These are phyloP conservation scores for Psammodynastes pulverulentus DNA, from an alignment of 2,113 vertebrate genomes.

Conservation along the genomic window DNA sequence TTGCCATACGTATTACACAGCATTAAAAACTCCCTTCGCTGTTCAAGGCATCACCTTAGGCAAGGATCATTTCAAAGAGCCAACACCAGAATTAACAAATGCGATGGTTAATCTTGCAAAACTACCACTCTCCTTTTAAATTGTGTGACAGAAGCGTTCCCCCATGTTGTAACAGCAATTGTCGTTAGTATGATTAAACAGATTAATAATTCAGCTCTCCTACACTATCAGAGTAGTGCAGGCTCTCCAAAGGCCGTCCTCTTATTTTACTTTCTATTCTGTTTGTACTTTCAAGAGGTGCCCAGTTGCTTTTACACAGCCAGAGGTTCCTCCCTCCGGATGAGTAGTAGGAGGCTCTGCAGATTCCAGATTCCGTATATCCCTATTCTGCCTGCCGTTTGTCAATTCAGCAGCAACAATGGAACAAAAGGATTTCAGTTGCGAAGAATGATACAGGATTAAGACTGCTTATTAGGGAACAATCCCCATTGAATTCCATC, in stretches of 20 bases:
- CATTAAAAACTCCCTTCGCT: background rate
- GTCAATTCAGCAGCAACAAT: background rate
- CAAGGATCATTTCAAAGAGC: background rate
- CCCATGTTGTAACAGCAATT: background rate
- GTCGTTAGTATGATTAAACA: background rate
- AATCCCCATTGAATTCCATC: background rate
- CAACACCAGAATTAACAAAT: background rate
- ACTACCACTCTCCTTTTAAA: background rate
- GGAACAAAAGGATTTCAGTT: background rate
- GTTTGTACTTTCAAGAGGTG: background rate
- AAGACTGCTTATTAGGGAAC: background rate
- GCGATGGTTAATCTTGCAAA: background rate
- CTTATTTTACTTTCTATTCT: background rate
- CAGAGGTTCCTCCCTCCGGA: background rate
- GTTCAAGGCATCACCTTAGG: background rate
- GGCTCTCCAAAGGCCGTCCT: background rate
- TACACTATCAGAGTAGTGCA: background rate
- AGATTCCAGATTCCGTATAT: background rate
- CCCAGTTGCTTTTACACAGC: background rate
- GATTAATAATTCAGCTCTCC: background rate
- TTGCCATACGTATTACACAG: background rate
- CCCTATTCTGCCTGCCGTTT: background rate
- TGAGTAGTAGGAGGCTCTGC: background rate
- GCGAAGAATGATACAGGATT: background rate
- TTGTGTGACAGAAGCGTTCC: background rate